These are phyloP conservation scores for Carlito syrichta DNA, from an alignment of 2,113 vertebrate genomes.

Conservation along the genomic window DNA sequence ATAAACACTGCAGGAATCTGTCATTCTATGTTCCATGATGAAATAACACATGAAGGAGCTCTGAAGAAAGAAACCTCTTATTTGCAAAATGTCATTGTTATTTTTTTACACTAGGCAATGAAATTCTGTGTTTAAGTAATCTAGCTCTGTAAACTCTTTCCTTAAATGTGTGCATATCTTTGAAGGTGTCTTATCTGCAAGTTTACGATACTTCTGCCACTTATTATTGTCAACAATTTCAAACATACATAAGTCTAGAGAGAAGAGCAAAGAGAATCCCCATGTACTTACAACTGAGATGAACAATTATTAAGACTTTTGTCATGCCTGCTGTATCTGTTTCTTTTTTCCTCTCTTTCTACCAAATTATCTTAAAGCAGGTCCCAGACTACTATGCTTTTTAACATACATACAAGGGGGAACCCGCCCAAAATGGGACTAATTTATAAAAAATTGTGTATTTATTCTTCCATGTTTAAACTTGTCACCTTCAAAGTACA, in stretches of 20 bases:
- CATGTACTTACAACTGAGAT: neutral
- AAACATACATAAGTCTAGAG: neutral
- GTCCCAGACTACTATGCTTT: neutral
- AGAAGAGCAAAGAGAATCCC: neutral
- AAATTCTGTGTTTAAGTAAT: constrained; percentile 31
- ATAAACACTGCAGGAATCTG: neutral
- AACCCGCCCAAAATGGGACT: no score
- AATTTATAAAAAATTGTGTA: no score
- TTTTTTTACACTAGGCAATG: neutral
- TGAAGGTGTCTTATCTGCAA: neutral
- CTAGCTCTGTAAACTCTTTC: neutral
- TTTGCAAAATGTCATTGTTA: neutral
- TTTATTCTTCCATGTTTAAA: no score
- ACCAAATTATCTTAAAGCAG: neutral
- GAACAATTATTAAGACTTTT: neutral
- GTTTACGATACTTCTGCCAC: neutral
- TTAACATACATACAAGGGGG: neutral
- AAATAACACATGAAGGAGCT: neutral
- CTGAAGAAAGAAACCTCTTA: neutral
- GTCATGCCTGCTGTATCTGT: neutral
- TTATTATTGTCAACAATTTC: constrained; percentile 3
- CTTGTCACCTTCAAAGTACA: no score
- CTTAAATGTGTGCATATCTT: constrained; percentile 34
- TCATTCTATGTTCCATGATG: neutral
- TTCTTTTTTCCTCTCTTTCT: neutral